phyloP scores from a whole-genome alignment of 35 echinoderm and acorn worm genomes.

The Anneissia japonica region DNA sequence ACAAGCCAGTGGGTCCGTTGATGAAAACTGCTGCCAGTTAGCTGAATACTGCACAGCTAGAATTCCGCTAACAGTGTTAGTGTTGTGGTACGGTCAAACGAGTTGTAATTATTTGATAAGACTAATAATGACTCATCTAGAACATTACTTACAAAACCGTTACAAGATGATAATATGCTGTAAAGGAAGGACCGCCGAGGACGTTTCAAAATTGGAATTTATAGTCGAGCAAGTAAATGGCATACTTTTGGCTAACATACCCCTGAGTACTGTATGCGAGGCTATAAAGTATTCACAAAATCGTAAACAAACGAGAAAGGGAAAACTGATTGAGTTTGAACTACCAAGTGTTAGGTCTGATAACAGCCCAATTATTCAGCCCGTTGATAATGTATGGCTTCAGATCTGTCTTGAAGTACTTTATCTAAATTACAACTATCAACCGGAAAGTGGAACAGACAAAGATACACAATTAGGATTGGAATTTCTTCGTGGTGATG shows the following conservation, averaged over 20 bases:
- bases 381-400: conserved; percentile 17
- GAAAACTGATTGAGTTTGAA: not conserved
- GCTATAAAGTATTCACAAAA: not conserved
- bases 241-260: not conserved
- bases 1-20: not conserved
- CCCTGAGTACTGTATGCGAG: conserved; percentile 13
- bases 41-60: not conserved
- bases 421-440: not conserved
- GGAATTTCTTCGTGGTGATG: conserved; percentile 22
- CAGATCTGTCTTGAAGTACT: conserved; percentile 24
- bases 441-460: not conserved
- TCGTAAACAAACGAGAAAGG: not conserved
- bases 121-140: conserved; percentile 5
- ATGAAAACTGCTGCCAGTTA: conserved; percentile 17
- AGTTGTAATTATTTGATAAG: not conserved
- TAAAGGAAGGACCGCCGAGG: not conserved
- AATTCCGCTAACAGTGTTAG: conserved; percentile 20
- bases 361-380: not conserved
- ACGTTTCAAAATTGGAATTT: not conserved
- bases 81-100: conserved; percentile 29
- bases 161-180: conserved; percentile 12
- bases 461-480: not conserved
- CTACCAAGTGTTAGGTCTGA: not conserved
- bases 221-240: not conserved
- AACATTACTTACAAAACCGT: not conserved